Evolutionary conservation across 92 coral and sea anemone genomes (phyloP).

Genomic region (Paragorgia papillata): DNA sequence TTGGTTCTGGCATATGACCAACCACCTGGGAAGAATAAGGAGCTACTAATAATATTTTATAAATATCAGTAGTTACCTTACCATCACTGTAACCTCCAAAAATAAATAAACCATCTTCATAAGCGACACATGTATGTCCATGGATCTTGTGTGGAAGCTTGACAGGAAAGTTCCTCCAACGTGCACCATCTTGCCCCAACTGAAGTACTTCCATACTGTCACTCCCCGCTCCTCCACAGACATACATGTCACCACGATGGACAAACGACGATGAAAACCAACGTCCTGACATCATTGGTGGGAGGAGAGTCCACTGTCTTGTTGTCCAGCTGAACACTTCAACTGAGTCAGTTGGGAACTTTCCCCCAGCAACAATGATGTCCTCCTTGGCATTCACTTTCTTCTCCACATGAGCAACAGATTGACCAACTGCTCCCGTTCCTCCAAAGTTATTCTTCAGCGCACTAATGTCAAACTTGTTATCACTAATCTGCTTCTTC

Average conservation of each 20-base stretch:
- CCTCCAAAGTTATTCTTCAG: no score
- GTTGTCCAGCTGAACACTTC: constrained; percentile 19
- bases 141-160: neutral
- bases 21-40: constrained; percentile 12
- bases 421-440: no score
- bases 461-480: no score
- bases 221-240: neutral
- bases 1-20: constrained; percentile 6
- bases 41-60: neutral
- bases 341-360: neutral
- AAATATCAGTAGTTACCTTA: neutral
- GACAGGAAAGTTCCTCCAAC: neutral
- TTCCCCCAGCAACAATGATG: neutral
- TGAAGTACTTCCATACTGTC: neutral
- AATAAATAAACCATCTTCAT: neutral
- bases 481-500: neutral
- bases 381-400: neutral
- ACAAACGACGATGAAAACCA: neutral
- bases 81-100: constrained; percentile 16
- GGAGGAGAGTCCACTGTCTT: neutral
- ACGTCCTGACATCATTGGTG: neutral
- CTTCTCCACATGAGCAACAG: no score
- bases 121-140: neutral
- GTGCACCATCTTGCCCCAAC: neutral
- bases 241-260: neutral